These are phyloP conservation scores for Stichodactyla helianthus DNA, from an alignment of 64 coral and sea anemone genomes.

Conservation along the genomic window DNA sequence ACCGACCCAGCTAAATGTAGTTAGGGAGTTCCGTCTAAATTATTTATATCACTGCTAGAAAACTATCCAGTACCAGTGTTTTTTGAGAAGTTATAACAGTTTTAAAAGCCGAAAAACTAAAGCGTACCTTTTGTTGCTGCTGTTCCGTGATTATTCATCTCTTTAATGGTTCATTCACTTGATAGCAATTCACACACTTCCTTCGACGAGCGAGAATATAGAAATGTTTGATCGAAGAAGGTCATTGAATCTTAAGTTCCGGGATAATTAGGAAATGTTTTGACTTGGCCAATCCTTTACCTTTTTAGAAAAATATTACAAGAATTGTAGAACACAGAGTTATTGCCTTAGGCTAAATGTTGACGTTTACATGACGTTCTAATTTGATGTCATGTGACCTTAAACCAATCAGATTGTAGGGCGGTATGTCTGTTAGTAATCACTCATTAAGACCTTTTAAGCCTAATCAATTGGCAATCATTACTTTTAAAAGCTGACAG, in stretches of 20 bases:
- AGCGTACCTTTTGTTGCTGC: not conserved
- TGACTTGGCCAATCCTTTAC: not conserved
- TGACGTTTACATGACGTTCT: not conserved
- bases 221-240: not conserved
- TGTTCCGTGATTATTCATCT: not conserved
- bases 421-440: constrained; percentile 1
- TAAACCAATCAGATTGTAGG: not conserved
- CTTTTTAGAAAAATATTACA: not conserved
- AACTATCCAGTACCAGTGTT: not conserved
- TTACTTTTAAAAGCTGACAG: constrained; percentile 12
- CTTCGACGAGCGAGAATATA: not conserved
- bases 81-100: not conserved
- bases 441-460: constrained; percentile 22
- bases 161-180: not conserved
- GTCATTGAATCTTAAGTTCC: not conserved
- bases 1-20: too few relatives aligned
- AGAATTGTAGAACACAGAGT: not conserved
- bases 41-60: too few relatives aligned
- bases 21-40: too few relatives aligned
- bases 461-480: constrained; percentile 19
- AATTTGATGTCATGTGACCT: constrained; percentile 10
- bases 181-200: not conserved
- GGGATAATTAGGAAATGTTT: not conserved
- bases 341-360: not conserved
- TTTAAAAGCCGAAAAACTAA: too few relatives aligned